Percentiles rank a stretch among this genome's conserved stretches.
These are phyloP conservation scores for Naja naja DNA, from an alignment of 2,113 vertebrate species.

Conservation along the genomic window DNA sequence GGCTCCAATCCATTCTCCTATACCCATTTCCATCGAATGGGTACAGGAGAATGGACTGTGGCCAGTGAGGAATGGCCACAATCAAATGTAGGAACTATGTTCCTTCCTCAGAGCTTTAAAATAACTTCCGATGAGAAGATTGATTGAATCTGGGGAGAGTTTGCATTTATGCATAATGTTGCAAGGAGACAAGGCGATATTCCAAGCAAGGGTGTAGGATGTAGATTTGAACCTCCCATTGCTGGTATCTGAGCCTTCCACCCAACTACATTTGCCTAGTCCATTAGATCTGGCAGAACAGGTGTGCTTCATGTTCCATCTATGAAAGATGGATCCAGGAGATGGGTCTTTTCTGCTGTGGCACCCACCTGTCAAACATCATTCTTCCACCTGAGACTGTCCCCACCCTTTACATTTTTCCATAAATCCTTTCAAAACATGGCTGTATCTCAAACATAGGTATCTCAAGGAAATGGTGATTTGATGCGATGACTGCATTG, in stretches of 20 bases:
- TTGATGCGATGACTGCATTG: background rate
- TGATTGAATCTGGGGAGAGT: background rate
- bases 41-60: background rate
- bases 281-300: background rate
- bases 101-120: background rate
- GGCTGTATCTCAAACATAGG: background rate
- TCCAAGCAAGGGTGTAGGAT: background rate
- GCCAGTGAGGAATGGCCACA: background rate
- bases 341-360: background rate
- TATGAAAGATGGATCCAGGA: background rate
- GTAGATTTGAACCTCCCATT: background rate
- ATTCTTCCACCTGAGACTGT: background rate
- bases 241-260: background rate
- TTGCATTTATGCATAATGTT: background rate
- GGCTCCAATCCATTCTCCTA: background rate
- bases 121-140: background rate
- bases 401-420: background rate
- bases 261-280: background rate
- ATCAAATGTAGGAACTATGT: background rate
- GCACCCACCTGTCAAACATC: background rate
- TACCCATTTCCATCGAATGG: background rate
- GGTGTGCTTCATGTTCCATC: background rate
- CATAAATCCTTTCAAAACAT: background rate
- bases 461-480: background rate
- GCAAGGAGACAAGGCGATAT: background rate